Base-by-base conservation (phyloP, 1,140 invertebrate species). In the Conus ventricosus region DNA sequence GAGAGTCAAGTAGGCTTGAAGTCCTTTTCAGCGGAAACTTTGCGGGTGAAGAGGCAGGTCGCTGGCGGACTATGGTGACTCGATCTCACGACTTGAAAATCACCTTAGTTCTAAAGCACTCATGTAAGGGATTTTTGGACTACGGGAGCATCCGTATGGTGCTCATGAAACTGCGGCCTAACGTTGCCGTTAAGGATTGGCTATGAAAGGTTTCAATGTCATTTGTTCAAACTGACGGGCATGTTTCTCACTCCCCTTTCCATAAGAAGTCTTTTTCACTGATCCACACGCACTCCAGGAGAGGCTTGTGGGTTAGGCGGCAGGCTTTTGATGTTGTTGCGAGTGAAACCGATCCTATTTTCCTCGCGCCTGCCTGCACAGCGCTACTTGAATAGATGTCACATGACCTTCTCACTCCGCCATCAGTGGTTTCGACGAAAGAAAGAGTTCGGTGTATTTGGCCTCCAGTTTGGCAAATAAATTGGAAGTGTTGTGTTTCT, bases 251-350 rank as follows among this genome's bases (percentile, higher is more conserved):
- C 20, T 67, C 11, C 20, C 13, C 13, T 67, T 11, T 7, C 7
- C 20, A n/a, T 75, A 20, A 75, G 25, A 25, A 78, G 27, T 78
- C 76, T 78, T n/a, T 78, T 13, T 39, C 76, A 78, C 76, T 78
- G 27, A 78, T 7, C 76, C 76, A 78, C 76, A 7, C 76, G 25
- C 57, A 6, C 23, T 39, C 27, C 23, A 25, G n/a, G 76, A 78
- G 76, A 78, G 25, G 76, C 76, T 78, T 51, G 80, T 81, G 15
- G 80, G 80, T 54, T 23, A 54, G 82, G 82, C 82, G 82, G 82
- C 82, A 78, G 57, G 85, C 85, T 57, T 87, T 87, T 87, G 85
- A 87, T 87, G 85, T 87, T 57, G 27, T 23, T 87, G 85, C 85
- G 27, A 67, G 60, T 76, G 85, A 87, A 87, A 87, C 67, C 54